Evolutionary conservation across 2,888 invertebrate species (phyloP), one percentile per base, ranked within the genome.

Genomic region (Philaethria dido): DNA sequence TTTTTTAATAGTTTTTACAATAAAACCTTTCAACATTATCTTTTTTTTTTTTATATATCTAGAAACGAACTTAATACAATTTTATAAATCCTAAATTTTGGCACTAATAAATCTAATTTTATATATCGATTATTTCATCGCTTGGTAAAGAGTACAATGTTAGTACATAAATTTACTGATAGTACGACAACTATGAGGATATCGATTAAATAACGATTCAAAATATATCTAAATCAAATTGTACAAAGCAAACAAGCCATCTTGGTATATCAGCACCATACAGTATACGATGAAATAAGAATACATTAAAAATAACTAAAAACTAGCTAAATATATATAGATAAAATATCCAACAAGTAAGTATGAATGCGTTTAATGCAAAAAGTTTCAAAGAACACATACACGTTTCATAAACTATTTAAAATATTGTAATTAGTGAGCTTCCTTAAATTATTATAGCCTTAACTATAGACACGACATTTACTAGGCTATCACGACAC

Each of bases 401-500:
- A 67, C 62, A 22, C 42, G 42, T 71, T 59, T 64, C 67, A 77
- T 80, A 82, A 74, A 65, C 61, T 71, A 75, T 79, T 80, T 77
- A 75, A 78, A 78, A 77, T 75, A 77, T 77, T 82, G 83, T 78
- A 75, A 69, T 85, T 83, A 88, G 84, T 91, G 91, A 92, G 90
- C 89, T 81, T 87, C 81, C 88, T 87, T 90, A 65, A n/a, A 29
- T 29, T 69, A 73, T 64, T 65, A 55, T 72, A 74, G 71, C 74
- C 77, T 79, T 83, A 83, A 77, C 78, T 78, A 84, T 82, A 89
- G 88, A 90, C 90, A 92, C 91, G 86, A 92, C 92, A 89, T 78
- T 83, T 73, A 90, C 89, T 92, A 92, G 80, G 80, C 92, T 92
- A 92, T 86, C 86, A 92, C 92, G 89, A 92, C 91, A 92, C 82